Base-by-base conservation (phyloP, 1,140 invertebrate genomes). In the Pseudachorutes palmiensis region DNA sequence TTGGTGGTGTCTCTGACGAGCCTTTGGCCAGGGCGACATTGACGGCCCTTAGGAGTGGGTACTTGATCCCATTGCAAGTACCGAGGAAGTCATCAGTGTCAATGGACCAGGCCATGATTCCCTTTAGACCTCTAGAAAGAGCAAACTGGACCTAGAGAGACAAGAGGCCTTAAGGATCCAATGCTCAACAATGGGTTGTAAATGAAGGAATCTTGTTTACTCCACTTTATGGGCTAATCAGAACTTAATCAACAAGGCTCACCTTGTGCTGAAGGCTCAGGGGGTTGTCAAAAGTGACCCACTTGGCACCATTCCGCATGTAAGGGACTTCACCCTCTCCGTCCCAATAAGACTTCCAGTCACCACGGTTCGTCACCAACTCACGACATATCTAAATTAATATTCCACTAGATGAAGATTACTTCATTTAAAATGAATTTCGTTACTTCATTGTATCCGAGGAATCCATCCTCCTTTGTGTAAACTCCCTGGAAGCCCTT, bases 381-480 rank as follows among this genome's bases (percentile, higher is more conserved):
- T 76, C 72, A 49, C 75, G 69, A 51, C 78, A 80, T 24, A 78
- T 77, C 76, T 75, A 49, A n/a, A 61, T 41, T 33, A n/a, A n/a
- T n/a, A n/a, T n/a, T n/a, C n/a, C n/a, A n/a, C n/a, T n/a, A n/a
- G n/a, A n/a, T n/a, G n/a, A n/a, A n/a, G n/a, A n/a, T n/a, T n/a
- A n/a, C n/a, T n/a, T n/a, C n/a, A n/a, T n/a, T n/a, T n/a, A n/a
- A n/a, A n/a, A n/a, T n/a, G n/a, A n/a, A 19, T 58, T 9, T 24
- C 29, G 75, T 72, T 76, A 88, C 87, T 81, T 94, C 91, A 78
- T 94, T 93, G 75, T 92, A 95, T 22, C 91, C 89, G 76, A 93
- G 83, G 71, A 91, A 91, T 0, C 92, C 92, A 73, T 85, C 82
- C 77, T 92, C 87, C n/a, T 81, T 80, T 0, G 90, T 94, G 69